A percentile compares a stretch with the other conserved stretches of the same genome.
phyloP scores from a whole-genome alignment of 2,888 invertebrate genomes.

The Zhuqinia jingwanae region DNA sequence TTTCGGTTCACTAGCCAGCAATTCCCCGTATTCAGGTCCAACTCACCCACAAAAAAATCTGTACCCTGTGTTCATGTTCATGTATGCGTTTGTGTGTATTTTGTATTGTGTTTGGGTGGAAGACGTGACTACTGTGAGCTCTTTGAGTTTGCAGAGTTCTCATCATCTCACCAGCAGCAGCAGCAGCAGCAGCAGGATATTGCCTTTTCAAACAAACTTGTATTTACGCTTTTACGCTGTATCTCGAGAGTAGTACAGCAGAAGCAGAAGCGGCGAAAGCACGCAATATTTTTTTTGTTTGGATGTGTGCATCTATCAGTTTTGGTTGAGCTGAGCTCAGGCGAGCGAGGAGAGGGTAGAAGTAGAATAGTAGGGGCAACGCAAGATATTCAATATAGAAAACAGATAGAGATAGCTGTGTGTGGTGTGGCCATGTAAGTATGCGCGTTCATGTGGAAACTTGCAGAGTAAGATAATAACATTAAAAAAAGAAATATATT shows the following conservation, averaged over 20 bases:
- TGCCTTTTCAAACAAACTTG: no score
- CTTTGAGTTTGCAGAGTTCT: background rate
- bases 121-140: background rate
- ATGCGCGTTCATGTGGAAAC: background rate
- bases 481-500: no score
- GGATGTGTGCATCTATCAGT: background rate
- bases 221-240: no score
- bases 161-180: background rate
- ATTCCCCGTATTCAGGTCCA: background rate
- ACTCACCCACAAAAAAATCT: no score
- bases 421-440: background rate
- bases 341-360: slow-evolving; percentile 29
- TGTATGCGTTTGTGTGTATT: no score
- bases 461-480: background rate
- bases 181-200: background rate
- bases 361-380: background rate
- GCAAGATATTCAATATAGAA: background rate
- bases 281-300: background rate
- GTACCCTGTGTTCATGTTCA: no score
- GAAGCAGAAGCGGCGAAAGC: background rate
- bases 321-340: no score
- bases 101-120: no score
- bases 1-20: slow-evolving; percentile 27
- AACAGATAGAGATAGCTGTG: background rate
- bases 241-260: background rate